Evolutionary conservation across 2,113 vertebrate genomes (phyloP).

Genomic region (Lagopus leucura): DNA sequence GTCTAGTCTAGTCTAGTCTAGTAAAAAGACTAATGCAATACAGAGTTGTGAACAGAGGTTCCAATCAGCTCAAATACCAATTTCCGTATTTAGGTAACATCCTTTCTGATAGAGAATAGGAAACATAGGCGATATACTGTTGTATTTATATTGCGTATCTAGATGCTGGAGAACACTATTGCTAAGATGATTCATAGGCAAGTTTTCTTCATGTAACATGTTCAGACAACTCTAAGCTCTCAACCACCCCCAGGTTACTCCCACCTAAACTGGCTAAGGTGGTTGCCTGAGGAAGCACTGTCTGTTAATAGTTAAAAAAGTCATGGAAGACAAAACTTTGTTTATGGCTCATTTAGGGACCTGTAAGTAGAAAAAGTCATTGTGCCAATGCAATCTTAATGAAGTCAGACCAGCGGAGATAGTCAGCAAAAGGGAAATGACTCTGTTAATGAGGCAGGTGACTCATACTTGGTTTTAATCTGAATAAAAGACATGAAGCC

Average conservation of each 20-base stretch:
- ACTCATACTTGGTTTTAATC: not conserved
- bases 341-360: not conserved
- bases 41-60: not conserved
- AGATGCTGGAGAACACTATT: accelerated
- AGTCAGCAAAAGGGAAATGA: not conserved
- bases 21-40: not conserved
- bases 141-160: not conserved
- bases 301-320: not conserved
- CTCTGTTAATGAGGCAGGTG: not conserved
- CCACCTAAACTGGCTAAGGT: not conserved
- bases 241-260: not conserved
- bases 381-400: not conserved
- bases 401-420: not conserved
- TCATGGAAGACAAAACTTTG: not conserved
- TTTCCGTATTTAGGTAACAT: not conserved
- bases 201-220: not conserved
- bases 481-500: not conserved
- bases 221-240: not conserved
- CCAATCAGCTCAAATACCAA: not conserved
- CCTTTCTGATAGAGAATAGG: not conserved
- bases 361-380: not conserved
- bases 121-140: accelerated
- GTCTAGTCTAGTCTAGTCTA: not conserved
- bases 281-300: not conserved
- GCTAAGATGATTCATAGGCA: not conserved